Evolutionary conservation across 2,888 invertebrate genomes (phyloP), one percentile per base, ranked within the genome.

Genomic region (Drosophila trichaetosa): DNA sequence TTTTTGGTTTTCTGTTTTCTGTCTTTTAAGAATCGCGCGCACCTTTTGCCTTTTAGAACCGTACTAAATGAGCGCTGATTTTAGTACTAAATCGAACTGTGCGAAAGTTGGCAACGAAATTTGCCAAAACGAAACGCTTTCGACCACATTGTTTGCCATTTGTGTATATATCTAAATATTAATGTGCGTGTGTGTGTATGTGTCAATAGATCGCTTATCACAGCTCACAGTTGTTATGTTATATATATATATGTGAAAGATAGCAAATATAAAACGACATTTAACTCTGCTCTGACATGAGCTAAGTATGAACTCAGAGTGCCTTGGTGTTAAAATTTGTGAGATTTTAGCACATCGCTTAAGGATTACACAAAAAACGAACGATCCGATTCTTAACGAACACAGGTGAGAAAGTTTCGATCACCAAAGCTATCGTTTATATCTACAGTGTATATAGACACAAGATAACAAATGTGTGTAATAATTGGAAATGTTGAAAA

Each of bases 321-420:
- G 72, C 72, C 72, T 80, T 71, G 61, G 71, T 78, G 80, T 74
- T 73, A 57, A 71, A 79, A 83, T 73, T 57, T 34, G n/a, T 46
- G 42, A 36, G 56, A 46, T 79, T 83, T 83, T 85, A 77, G 76
- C 82, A 74, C 74, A 76, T 63, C 57, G 53, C 72, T 60, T 60
- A 82, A 73, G 82, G 82, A 76, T 70, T 68, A 69, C 56, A 75
- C 69, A 69, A 27, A 62, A 57, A 74, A 82, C 81, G 69, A 81
- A 74, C 69, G 53, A 72, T 53, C 59, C 72, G 83, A 79, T 83
- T 79, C 77, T 70, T 61, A 79, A 84, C 82, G 82, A 84, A 64
- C 68, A 76, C 85, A 83, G 85, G 85, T 83, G 68, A 76, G 82
- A 46, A 53, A 7, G 33, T 36, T 16, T 8, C 29, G 29, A 18